Percentiles rank a stretch among this genome's conserved stretches.
Conservation (phyloP, 2,888 invertebrate genomes). For the Hololepta plana region DNA sequence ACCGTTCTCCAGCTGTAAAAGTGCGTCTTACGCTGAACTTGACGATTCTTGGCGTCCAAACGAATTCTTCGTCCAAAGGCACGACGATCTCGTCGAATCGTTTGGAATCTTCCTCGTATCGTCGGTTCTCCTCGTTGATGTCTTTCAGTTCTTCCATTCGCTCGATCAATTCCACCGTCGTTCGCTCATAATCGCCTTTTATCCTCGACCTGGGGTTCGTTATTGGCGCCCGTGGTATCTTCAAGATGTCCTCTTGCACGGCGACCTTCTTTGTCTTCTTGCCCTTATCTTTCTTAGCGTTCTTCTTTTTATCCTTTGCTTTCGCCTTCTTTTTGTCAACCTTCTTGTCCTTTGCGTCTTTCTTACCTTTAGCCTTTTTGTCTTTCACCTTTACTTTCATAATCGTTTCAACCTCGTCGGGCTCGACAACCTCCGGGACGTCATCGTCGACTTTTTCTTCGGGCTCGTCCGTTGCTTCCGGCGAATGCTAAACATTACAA, state of each 20-base stretch:
- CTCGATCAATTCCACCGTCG: slow-evolving; percentile 6
- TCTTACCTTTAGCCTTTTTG: slow-evolving; percentile 7
- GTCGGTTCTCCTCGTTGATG: slow-evolving; percentile 3
- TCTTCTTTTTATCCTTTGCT: slow-evolving; percentile 5
- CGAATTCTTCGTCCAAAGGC: slow-evolving; percentile 5
- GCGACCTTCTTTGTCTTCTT: slow-evolving; percentile 6
- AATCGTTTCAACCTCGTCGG: slow-evolving; percentile 1
- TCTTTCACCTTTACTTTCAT: slow-evolving; percentile 1
- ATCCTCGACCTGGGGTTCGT: slow-evolving; percentile 9
- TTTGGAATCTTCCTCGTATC: slow-evolving; percentile 4
- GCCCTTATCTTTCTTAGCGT: slow-evolving; percentile 5
- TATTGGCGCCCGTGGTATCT: slow-evolving; percentile 10
- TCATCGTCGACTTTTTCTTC: slow-evolving; percentile 5
- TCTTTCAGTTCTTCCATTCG: slow-evolving; percentile 6
- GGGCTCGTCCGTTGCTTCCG: slow-evolving; percentile 1
- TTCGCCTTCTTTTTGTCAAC: slow-evolving; percentile 6
- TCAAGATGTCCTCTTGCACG: slow-evolving; percentile 2
- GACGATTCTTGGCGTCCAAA: slow-evolving; percentile 5
- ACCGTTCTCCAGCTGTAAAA: neutral
- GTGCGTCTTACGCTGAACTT: slow-evolving; percentile 6
- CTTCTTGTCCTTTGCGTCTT: slow-evolving; percentile 5
- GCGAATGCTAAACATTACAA: neutral
- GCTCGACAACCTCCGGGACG: neutral
- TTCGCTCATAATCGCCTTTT: slow-evolving; percentile 1
- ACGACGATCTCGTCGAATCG: no score